These are phyloP conservation scores for Leptinotarsa juncta DNA, from an alignment of 2,888 invertebrate genomes.

Conservation along the genomic window DNA sequence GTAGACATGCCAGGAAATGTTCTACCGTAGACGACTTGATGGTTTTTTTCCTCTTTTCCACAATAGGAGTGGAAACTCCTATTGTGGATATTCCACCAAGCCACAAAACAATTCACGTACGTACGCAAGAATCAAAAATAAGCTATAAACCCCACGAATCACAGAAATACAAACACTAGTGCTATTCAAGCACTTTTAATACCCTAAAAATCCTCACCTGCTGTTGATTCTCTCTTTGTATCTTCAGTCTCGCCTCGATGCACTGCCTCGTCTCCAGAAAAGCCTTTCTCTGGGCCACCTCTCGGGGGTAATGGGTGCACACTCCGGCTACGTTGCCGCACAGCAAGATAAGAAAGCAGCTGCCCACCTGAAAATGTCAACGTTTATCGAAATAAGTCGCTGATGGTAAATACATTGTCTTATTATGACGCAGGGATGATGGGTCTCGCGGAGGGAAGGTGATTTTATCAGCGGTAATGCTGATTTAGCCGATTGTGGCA, in stretches of 20 bases:
- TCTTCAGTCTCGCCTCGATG: slow-evolving; percentile 89
- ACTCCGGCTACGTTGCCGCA: slow-evolving; percentile 88
- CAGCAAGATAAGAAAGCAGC: slow-evolving; percentile 77
- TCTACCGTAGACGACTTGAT: too few relatives aligned
- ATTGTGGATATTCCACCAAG: too few relatives aligned
- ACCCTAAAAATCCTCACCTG: slow-evolving; percentile 73
- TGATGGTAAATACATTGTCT: background rate
- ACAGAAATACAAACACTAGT: too few relatives aligned
- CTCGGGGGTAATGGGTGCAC: slow-evolving; percentile 91
- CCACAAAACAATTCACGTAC: too few relatives aligned
- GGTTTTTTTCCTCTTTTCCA: too few relatives aligned
- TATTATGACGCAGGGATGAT: background rate
- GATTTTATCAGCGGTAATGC: background rate
- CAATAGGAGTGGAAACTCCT: too few relatives aligned
- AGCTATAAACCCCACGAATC: too few relatives aligned
- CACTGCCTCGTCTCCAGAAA: slow-evolving; percentile 95
- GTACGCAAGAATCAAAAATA: too few relatives aligned
- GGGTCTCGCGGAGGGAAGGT: background rate
- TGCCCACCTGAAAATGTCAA: slow-evolving; percentile 69
- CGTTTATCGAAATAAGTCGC: background rate
- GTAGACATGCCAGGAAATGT: too few relatives aligned
- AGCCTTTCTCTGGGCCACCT: slow-evolving; percentile 89
- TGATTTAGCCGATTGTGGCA: background rate
- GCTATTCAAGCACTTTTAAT: background rate
- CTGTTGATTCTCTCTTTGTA: slow-evolving; percentile 93